phyloP scores from a whole-genome alignment of 1,140 invertebrate species.

The Penaeus vannamei region DNA sequence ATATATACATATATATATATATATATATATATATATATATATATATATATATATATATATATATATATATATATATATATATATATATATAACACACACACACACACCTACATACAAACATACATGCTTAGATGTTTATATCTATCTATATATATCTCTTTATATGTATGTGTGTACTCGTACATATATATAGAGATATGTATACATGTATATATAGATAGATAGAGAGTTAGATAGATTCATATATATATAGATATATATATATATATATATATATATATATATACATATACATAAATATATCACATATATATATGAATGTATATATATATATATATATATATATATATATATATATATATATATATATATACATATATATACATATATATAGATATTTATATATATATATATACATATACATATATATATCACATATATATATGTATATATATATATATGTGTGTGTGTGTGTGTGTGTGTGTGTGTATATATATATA shows the following conservation, averaged over 20 bases:
- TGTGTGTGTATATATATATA: not conserved
- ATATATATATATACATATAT: not conserved
- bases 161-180: no score
- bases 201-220: not conserved
- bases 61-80: constrained; percentile 5
- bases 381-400: not conserved
- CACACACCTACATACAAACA: not conserved
- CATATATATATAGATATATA: not conserved
- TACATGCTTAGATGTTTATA: no score
- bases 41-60: not conserved
- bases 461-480: no score
- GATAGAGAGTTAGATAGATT: not conserved
- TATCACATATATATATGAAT: no score
- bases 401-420: not conserved
- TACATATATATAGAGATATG: not conserved
- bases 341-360: not conserved
- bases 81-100: not conserved
- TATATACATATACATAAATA: not conserved
- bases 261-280: not conserved
- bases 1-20: not conserved
- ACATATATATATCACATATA: not conserved
- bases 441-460: not conserved
- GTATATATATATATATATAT: not conserved
- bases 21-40: not conserved
- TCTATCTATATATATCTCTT: no score